Evolutionary conservation across 2,797 vertebrate species (phyloP).

Genomic region (Miichthys miiuy): DNA sequence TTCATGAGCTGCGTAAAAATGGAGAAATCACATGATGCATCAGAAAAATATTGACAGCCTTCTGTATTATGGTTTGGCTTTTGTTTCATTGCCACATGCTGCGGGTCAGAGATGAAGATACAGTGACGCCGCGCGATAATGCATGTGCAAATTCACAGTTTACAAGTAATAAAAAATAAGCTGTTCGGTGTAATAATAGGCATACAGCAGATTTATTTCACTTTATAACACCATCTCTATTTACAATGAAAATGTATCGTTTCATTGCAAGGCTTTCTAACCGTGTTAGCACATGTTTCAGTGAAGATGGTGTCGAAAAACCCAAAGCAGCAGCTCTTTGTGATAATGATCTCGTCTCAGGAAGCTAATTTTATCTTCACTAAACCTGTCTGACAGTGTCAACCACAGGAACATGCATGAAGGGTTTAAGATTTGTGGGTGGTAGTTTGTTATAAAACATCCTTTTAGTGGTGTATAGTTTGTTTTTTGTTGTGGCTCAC

Average conservation of each 20-base stretch:
- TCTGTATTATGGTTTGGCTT: slow-evolving; percentile 56
- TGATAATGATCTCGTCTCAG: background rate
- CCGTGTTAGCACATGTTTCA: background rate
- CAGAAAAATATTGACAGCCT: slow-evolving; percentile 67
- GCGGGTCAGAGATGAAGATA: slow-evolving; percentile 1
- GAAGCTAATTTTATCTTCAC: background rate
- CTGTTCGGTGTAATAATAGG: background rate
- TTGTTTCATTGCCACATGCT: slow-evolving; percentile 53
- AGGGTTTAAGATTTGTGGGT: background rate
- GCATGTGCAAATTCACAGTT: background rate
- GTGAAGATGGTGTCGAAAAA: background rate
- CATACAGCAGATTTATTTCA: background rate
- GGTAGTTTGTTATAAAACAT: background rate
- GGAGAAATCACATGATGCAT: slow-evolving; percentile 81
- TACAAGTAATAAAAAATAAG: background rate
- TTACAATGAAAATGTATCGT: background rate
- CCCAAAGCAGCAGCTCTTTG: background rate
- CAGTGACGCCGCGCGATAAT: background rate
- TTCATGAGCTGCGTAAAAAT: slow-evolving; percentile 59
- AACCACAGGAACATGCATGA: background rate
- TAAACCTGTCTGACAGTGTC: background rate
- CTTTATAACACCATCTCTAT: background rate
- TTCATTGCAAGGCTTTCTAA: background rate
- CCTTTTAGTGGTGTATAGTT: background rate
- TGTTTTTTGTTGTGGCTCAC: background rate